phyloP scores from a whole-genome alignment of 2,797 vertebrate species.

The Alosa sapidissima region DNA sequence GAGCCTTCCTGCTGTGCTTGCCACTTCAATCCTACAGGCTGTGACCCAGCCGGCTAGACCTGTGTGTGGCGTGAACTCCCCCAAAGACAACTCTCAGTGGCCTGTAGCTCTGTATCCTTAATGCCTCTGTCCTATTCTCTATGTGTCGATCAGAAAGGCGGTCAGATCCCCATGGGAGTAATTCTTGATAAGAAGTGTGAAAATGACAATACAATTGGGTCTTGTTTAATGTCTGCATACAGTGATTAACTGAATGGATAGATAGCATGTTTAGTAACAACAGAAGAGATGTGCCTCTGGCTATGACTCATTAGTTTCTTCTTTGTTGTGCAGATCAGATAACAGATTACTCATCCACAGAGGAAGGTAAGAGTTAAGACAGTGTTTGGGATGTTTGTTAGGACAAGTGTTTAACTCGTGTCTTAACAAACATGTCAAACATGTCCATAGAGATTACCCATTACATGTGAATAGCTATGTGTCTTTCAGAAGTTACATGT shows the following conservation, averaged over 20 bases:
- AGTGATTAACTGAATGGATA: not conserved
- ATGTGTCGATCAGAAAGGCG: too few species aligned
- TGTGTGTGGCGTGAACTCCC: not conserved
- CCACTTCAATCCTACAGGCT: not conserved
- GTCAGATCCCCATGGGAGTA: not conserved
- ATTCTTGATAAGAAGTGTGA: not conserved
- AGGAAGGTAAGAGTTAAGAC: not conserved
- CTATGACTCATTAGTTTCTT: not conserved
- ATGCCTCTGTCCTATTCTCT: too few species aligned
- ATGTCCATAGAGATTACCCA: not conserved
- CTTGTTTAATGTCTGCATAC: not conserved
- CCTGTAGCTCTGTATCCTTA: too few species aligned
- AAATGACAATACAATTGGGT: not conserved
- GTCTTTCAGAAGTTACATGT: not conserved
- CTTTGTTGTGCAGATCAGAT: conserved; percentile 33
- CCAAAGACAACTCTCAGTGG: too few species aligned
- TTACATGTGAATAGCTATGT: not conserved
- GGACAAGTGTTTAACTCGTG: too few species aligned
- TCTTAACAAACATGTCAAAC: too few species aligned
- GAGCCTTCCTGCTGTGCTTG: conserved; percentile 48
- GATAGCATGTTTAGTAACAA: not conserved
- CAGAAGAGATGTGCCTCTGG: not conserved
- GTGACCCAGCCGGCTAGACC: not conserved
- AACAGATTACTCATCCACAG: conserved; percentile 12
- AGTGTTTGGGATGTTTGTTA: not conserved